Evolutionary conservation across 1,140 invertebrate genomes (phyloP), one percentile per base, ranked within the genome.

Genomic region (Pissodes strobi): DNA sequence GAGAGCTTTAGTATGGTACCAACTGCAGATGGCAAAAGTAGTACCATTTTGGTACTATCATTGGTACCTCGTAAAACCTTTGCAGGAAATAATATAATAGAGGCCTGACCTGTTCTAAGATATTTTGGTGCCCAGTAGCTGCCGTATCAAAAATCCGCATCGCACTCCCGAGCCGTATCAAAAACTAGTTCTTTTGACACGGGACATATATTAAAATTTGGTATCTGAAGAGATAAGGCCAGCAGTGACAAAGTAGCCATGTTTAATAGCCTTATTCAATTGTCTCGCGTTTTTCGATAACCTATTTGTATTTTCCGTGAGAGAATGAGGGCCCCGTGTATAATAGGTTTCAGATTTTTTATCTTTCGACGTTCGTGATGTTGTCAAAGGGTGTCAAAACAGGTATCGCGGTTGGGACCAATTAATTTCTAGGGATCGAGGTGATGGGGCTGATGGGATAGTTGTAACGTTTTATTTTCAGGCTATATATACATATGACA

Each of bases 201-300:
- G 43, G 43, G 45, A 69, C 68, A 69, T 69, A 63, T 69, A 69
- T 69, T 67, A 63, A 69, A 69, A 67, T 58, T 64, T 43, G 55
- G 55, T 66, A 66, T 64, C 60, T 56, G 21, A 25, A 38, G 17
- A 38, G 55, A 51, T 66, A 55, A 65, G 55, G 49, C 48, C 56
- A 46, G 41, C 52, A 55, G 52, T 69, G 68, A 69, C 68, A 69
- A 69, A 69, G 68, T 69, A 61, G 65, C 48, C 45, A 53, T 59
- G 43, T 55, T 67, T 67, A 65, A 69, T 69, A 61, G 65, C 62
- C 64, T 69, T 60, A 69, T 69, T 69, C 68, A 67, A 69, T 69
- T 69, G 68, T 69, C 68, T 53, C 25, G 48, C 25, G 23, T 67
- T 64, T 52, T 48, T 65, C 25, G 57, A 57, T 64, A 27, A 34